Base-by-base conservation (phyloP, 2,113 vertebrate genomes). In the Petrocephalus zakoni region DNA sequence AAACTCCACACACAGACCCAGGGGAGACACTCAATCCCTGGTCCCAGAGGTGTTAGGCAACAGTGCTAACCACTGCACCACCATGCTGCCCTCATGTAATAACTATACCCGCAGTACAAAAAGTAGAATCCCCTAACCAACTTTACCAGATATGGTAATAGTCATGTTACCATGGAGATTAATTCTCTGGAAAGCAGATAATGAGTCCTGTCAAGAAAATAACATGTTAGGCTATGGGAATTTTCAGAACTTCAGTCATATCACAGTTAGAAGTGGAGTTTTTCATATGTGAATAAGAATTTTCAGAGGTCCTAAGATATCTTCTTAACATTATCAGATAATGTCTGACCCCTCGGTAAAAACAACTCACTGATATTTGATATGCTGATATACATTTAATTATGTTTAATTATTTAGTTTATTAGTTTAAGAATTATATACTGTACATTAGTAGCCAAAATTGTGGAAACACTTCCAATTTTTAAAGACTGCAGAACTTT, bases 51-150 rank as follows among this genome's bases (percentile, higher is more conserved):
- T n/a, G n/a, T n/a, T n/a, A n/a, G n/a, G n/a, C n/a, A n/a, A n/a
- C n/a, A n/a, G n/a, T n/a, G n/a, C n/a, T 29, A 68, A 29, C n/a
- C 61, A 13, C 3, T 29, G 61, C n/a, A 0, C 61, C n/a, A 25
- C n/a, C 9, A 1, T 64, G n/a, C n/a, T 64, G n/a, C 9, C 61
- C 61, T 64, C n/a, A 2, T 95, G 95, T 95, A 94, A 95, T 95
- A 92, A 91, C 89, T 91, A 91, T 89, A 94, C 92, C 91, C 94
- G 93, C 92, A 90, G 92, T 93, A 92, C 90, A 93, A 95, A 94
- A 93, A 94, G 93, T 88, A 93, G 93, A 93, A 95, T 93, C 93
- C 94, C 94, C 92, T 90, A 91, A 91, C 90, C 93, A 90, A 93
- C 93, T 91, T 89, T 92, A 90, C 93, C 92, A 91, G 92, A 92